Evolutionary conservation across 2,888 invertebrate genomes (phyloP), one percentile per base, ranked within the genome.

Genomic region (Ormyrus labotus): DNA sequence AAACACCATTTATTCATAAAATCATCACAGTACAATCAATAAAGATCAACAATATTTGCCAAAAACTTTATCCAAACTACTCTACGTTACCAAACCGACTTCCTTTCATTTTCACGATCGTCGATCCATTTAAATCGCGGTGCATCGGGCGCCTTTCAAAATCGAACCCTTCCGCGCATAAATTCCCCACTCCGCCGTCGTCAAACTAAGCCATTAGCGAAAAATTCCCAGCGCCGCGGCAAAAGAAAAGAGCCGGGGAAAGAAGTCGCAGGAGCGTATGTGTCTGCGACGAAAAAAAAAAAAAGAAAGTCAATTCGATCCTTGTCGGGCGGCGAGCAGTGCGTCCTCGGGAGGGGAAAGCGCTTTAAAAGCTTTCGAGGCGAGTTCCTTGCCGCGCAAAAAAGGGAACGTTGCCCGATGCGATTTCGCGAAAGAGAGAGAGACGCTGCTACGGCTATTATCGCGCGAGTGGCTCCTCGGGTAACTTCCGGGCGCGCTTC

Each of bases 321-420:
- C 58, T 58, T 74, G 74, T 58, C 65, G 58, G 47, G 34, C 34
- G 10, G 48, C 11, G 58, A 48, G 34, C 34, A 34, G 74, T 50
- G 67, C 74, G 61, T 74, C 58, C 48, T 50, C 19, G 74, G 50
- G 34, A 34, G 34, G 45, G 74, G 57, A 74, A 75, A 68, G 61
- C 60, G 68, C 45, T 76, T 76, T 69, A 76, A 76, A 76, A 76
- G 76, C 76, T 76, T 69, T 76, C 76, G 68, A n/a, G 73, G 69
- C 51, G 3, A 9, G 8, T 53, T 3, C 63, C 53, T 45, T 63
- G 8, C 34, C 60, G 9, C 47, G 48, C 48, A 65, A 19, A 65
- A 73, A 74, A 48, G 50, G 50, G 34, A 3, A n/a, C 50, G 58
- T 48, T 50, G 19, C 51, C 50, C 34, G 19, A 73, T 64, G 63